Evolutionary conservation across 2,113 vertebrate genomes (phyloP), one percentile per base, ranked within the genome.

Genomic region (Anas platyrhynchos): DNA sequence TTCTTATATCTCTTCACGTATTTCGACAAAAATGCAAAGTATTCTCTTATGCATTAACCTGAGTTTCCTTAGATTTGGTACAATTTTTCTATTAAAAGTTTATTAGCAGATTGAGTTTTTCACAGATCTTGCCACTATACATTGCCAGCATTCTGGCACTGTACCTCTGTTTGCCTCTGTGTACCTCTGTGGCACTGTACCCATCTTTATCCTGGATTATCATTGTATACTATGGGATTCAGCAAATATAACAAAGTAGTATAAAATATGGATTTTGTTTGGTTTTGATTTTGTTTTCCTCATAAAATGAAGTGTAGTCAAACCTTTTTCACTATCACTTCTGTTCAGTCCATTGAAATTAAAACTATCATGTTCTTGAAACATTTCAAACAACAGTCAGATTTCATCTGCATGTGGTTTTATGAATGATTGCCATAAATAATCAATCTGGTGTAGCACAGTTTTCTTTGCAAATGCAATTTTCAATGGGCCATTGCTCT

Each of bases 341-440:
- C 17, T 27, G 26, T 23, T 79, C 15, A 48, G 14, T 43, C 73
- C 13, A 43, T 44, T 44, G 34, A 69, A 69, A 89, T 4, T 71
- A 27, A 91, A 91, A 54, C 38, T 41, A 91, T 54, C 3, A 36
- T 0, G 3, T 59, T 32, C 59, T 80, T 91, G 50, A 82, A 86
- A 83, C 43, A 76, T 87, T 92, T 91, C 43, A 71, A 87, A 36
- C 12, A 34, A 27, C 9, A 62, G 59, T 77, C 66, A 92, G 25
- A 50, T 83, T 81, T 71, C 83, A 90, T 73, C 75, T 67, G 16
- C 34, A 34, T 4, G 9, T 44, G 13, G 46, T 32, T 85, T 88
- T 87, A 74, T 89, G 84, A 85, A 93, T 80, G 38, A 68, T 66
- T 44, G 2, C 15, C 68, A 92, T 91, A 93, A 85, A 92, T 87